Evolutionary conservation across 2,113 vertebrate species (phyloP).

Genomic region (Laticauda colubrina): DNA sequence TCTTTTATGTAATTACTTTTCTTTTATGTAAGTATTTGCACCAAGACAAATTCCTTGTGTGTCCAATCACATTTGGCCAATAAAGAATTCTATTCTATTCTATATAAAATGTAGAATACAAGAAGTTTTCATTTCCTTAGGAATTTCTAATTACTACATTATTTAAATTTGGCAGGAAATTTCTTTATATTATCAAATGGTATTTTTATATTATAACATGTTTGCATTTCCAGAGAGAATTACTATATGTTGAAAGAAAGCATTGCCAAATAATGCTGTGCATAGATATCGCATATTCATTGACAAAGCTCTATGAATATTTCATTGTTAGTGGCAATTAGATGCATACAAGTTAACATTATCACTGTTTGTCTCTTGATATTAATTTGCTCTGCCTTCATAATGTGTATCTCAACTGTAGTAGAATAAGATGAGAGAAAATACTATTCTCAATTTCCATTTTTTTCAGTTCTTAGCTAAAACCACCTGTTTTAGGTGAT

Average conservation of each 20-base stretch:
- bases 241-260: conserved; percentile 36
- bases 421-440: conserved; percentile 31
- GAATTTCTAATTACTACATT: conserved; percentile 37
- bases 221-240: conserved; percentile 37
- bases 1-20: no score
- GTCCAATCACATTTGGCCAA: no score
- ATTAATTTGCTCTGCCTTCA: conserved; percentile 41
- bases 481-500: neutral
- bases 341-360: conserved; percentile 26
- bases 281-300: conserved; percentile 19
- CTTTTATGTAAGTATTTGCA: no score
- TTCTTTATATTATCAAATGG: conserved; percentile 38
- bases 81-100: no score
- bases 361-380: conserved; percentile 19
- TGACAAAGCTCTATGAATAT: conserved; percentile 29
- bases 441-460: neutral
- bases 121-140: conserved; percentile 33
- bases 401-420: conserved; percentile 40
- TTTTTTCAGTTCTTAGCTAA: neutral
- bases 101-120: conserved; percentile 17
- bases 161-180: conserved; percentile 44
- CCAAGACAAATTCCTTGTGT: no score
- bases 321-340: conserved; percentile 33
- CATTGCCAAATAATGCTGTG: conserved; percentile 31
- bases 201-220: conserved; percentile 30